phyloP scores from a whole-genome alignment of 2,113 vertebrate genomes.

The Anoplopoma fimbria region DNA sequence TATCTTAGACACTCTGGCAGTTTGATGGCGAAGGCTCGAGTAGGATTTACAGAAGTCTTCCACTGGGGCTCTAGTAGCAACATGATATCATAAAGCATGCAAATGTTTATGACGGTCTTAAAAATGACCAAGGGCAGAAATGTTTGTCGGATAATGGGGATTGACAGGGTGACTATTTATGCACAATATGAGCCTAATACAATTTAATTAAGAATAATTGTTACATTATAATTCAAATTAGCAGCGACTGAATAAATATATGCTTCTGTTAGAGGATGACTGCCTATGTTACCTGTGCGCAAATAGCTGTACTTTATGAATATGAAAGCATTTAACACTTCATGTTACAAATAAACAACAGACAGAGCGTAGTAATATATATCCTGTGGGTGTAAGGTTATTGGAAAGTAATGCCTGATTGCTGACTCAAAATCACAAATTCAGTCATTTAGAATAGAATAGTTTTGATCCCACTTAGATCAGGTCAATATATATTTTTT shows the following conservation, averaged over 20 bases:
- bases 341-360: neutral
- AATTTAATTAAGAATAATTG: neutral
- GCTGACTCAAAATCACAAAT: neutral
- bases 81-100: neutral
- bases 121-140: neutral
- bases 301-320: neutral
- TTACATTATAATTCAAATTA: neutral
- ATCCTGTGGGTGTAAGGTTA: neutral
- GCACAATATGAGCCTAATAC: neutral
- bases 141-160: neutral
- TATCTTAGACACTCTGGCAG: neutral
- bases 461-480: neutral
- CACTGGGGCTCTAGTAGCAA: neutral
- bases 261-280: too few species aligned
- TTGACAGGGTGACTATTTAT: neutral
- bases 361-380: neutral
- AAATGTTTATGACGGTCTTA: neutral
- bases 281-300: neutral
- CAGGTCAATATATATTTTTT: neutral
- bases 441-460: neutral
- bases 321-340: neutral
- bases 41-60: conserved; percentile 11
- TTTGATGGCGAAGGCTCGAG: conserved; percentile 5
- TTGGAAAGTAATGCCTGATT: neutral
- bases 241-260: too few species aligned